These are phyloP conservation scores for Mythimna impura DNA, from an alignment of 2,888 invertebrate genomes.

Conservation along the genomic window DNA sequence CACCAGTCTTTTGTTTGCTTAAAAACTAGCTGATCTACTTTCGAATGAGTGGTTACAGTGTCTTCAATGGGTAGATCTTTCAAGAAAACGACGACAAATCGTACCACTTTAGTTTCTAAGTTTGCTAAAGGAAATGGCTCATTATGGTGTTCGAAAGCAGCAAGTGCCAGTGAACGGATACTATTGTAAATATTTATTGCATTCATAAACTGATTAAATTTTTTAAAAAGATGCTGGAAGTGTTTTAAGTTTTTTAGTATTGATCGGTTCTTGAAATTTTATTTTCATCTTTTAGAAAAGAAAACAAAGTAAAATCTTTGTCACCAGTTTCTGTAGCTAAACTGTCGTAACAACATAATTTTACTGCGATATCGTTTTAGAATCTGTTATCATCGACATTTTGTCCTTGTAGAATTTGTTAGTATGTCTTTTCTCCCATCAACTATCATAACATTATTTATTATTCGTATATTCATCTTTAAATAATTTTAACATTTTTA, in stretches of 20 bases:
- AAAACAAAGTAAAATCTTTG: neutral
- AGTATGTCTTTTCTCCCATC: no score
- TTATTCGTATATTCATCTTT: neutral
- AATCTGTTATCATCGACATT: neutral
- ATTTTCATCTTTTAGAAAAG: neutral
- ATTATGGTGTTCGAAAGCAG: conserved; percentile 50
- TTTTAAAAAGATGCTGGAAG: neutral
- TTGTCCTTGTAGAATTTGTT: neutral
- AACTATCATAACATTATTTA: neutral
- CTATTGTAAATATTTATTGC: conserved; percentile 44
- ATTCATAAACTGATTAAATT: conserved; percentile 40
- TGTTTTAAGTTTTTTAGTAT: neutral
- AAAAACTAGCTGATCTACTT: conserved; percentile 2
- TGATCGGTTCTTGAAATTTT: neutral
- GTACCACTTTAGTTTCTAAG: conserved; percentile 40
- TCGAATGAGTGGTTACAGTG: neutral
- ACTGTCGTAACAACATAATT: neutral
- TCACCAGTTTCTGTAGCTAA: neutral
- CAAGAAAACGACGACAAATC: conserved; percentile 39
- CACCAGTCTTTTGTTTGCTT: conserved; percentile 3
- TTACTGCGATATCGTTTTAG: neutral
- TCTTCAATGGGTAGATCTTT: conserved; percentile 29
- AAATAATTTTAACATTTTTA: no score
- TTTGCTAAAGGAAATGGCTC: conserved; percentile 49
- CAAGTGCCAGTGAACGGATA: conserved; percentile 18